phyloP scores from a whole-genome alignment of 2,113 vertebrate species.

The Chionis minor region DNA sequence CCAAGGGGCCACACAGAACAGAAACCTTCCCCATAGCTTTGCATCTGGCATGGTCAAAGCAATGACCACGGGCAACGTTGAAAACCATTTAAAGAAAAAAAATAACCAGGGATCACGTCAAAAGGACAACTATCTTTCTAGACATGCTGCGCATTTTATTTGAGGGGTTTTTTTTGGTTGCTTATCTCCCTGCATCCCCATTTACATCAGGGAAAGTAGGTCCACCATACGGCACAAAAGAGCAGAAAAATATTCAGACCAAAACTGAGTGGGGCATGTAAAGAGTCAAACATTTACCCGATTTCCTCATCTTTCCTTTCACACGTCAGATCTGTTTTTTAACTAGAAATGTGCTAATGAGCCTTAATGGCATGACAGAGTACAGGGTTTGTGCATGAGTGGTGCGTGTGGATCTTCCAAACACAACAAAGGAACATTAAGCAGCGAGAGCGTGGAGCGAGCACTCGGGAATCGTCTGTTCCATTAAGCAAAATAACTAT shows the following conservation, averaged over 20 bases:
- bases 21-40: neutral
- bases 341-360: neutral
- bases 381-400: accelerated
- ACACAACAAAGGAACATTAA: neutral
- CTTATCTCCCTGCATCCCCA: neutral
- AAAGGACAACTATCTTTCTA: neutral
- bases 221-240: neutral
- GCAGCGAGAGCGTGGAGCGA: accelerated
- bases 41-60: neutral
- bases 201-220: neutral
- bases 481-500: neutral
- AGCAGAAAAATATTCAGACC: neutral
- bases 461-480: neutral
- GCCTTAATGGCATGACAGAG: neutral
- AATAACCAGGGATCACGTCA: too few relatives aligned
- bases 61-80: neutral
- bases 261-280: accelerated
- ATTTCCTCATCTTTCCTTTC: neutral
- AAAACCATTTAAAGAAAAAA: too few relatives aligned
- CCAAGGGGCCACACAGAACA: accelerated
- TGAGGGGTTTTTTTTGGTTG: neutral
- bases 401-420: neutral
- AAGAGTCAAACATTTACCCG: neutral
- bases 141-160: neutral
- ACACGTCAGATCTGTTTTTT: neutral